phyloP scores from a whole-genome alignment of 2,113 vertebrate genomes.

The Gavia stellata region DNA sequence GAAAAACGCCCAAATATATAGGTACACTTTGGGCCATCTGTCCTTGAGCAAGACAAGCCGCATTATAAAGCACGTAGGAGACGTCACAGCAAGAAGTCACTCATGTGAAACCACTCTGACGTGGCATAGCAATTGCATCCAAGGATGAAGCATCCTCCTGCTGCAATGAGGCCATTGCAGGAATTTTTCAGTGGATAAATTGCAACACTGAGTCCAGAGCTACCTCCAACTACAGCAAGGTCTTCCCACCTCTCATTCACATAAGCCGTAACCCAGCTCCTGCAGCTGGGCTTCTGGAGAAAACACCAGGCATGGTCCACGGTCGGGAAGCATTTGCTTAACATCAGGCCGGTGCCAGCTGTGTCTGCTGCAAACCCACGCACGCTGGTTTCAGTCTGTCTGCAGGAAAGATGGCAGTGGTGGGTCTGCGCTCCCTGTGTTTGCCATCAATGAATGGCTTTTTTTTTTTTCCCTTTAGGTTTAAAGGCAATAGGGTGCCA shows the following conservation, averaged over 20 bases:
- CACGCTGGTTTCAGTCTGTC: neutral
- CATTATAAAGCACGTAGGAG: accelerated
- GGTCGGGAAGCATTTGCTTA: neutral
- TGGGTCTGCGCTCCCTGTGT: neutral
- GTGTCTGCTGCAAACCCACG: neutral
- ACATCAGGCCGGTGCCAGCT: neutral
- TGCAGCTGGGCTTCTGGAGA: neutral
- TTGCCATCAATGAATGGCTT: neutral
- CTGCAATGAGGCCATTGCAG: neutral
- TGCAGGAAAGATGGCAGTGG: neutral
- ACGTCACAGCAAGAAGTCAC: neutral
- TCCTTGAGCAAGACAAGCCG: neutral
- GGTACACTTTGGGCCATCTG: neutral
- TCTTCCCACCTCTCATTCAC: neutral
- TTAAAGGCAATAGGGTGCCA: neutral
- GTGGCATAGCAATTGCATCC: neutral
- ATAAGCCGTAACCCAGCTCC: neutral
- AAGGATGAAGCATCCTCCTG: neutral
- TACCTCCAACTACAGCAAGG: neutral
- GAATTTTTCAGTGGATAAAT: neutral
- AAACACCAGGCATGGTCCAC: neutral
- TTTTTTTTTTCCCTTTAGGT: neutral
- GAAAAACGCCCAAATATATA: neutral
- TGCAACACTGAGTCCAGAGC: neutral
- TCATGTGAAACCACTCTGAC: neutral